Evolutionary conservation across 2,888 invertebrate genomes (phyloP), one percentile per base, ranked within the genome.

Genomic region (Slavum lentiscoides): DNA sequence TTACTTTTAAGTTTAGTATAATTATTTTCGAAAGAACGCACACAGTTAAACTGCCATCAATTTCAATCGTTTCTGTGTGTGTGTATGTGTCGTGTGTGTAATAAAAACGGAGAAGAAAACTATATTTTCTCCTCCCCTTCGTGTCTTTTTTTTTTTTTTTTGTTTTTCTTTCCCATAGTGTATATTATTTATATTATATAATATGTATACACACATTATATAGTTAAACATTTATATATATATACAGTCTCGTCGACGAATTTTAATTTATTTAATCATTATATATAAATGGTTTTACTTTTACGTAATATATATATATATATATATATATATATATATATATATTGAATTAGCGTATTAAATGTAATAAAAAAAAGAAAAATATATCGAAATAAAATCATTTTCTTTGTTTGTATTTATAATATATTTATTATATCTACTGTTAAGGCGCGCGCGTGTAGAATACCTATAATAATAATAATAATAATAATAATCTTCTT

Each of bases 11-110:
- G 77, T 70, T 77, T 77, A 77, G 77, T 70, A 2, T 62, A 30
- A 30, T 62, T 62, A 55, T 74, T 77, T 70, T 70, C 15, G 37
- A 70, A 77, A 70, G 70, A 77, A 77, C 4, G 30, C 30, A 30
- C 30, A 30, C 77, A 77, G 62, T 77, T 70, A 62, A 76, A 77
- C 77, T 77, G 77, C 77, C 77, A 77, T 77, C 77, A 55, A 77
- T 70, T 69, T 30, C 70, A 70, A 77, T 77, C 70, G 62, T 77
- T 77, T 77, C 77, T 77, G 77, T 62, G 77, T 30, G 30, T 30
- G 30, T 30, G 4, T 30, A 30, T 30, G 30, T 30, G 4, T 30
- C 4, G 30, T 30, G 30, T 4, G 30, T 77, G 70, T 77, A 77
- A 70, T 77, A 77, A 69, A 68, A 67, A 77, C 62, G 70, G 55